Base-by-base conservation (phyloP, 2,113 vertebrate genomes). In the Eupsittula cactorum region DNA sequence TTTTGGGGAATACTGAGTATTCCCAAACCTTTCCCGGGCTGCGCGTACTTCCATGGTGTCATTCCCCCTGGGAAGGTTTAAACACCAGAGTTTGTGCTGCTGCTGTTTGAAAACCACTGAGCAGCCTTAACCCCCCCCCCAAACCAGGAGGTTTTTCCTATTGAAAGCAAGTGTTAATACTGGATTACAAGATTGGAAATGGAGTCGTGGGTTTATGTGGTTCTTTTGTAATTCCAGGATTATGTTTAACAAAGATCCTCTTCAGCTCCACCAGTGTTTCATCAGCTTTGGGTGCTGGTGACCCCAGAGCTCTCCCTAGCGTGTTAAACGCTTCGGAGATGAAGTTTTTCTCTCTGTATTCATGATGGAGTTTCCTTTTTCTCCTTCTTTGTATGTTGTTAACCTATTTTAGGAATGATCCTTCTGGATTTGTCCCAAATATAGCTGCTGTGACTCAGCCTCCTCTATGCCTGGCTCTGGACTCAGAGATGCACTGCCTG, bases 391-490 rank as follows among this genome's bases (percentile, higher is more conserved):
- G 68, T 71, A 24, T 86, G 91, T 94, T n/a, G 28, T 77, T 88
- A 76, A 62, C 75, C 68, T 95, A 93, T 91, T 93, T 96, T 70
- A 70, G 83, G 60, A 86, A 49, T 52, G 53, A 63, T 94, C 88
- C 70, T 63, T 44, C 50, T 91, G 92, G 91, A 84, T 94, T 86
- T 86, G 13, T 62, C 57, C 73, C 96, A 95, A 46, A 84, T 63
- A 74, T 21, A 89, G 93, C 50, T 75, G 77, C 81, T 42, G 10
- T 88, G 89, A 95, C 86, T 95, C 93, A 91, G 89, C 86, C 69
- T 41, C 68, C 60, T 91, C 89, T 62, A 49, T 31, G 83, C 37
- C 50, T 62, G 41, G 24, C 27, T 86, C 80, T 88, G 80, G 21
- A 39, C 37, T 49, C 33, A 17, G 76, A 63, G 86, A 86, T 74